Evolutionary conservation across 2,797 vertebrate genomes (phyloP), one percentile per base, ranked within the genome.

Genomic region (Enteromius viviparus): DNA sequence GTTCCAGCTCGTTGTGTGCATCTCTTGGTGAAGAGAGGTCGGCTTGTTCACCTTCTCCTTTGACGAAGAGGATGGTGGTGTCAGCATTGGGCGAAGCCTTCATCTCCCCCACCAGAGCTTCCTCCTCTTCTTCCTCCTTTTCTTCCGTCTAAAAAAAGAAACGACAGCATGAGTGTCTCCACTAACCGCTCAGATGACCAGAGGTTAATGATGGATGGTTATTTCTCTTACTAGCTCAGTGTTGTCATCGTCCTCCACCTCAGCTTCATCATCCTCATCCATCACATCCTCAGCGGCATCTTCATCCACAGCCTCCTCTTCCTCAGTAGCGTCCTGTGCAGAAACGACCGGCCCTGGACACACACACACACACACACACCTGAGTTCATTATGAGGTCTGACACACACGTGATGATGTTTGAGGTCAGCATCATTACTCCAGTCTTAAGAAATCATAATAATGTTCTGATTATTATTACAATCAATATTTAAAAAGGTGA

Each of bases 1-100:
- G 32, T 32, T 32, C 32, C 32, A 32, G 32, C 32, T 32, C 32
- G 32, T 2, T 32, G 32, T 32, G 32, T 32, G 32, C 3, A 32
- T 2, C 32, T 32, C 32, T 32, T 0, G 17, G 5, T 53, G 17
- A 53, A 19, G 1, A n/a, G 42, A 17, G 37, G 23, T 78, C 11
- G 26, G 69, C 15, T 6, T 0, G n/a, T 84, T 92, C 92, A 98
- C 98, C 98, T 89, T 99, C 98, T 87, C 98, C 98, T 91, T 97
- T 99, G 82, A 99, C 98, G 81, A 99, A 99, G 42, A 99, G 91
- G 89, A 99, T 99, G 82, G 97, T 98, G 85, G 98, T 99, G 89
- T 99, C 98, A 19, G 97, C 98, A 68, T 96, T 96, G 3, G 98
- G 98, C 5, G 98, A 99, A 45, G 98, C 97, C 93, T 98, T 99